Evolutionary conservation across 92 coral and sea anemone species (phyloP).

Genomic region (Virgularia gustaviana): DNA sequence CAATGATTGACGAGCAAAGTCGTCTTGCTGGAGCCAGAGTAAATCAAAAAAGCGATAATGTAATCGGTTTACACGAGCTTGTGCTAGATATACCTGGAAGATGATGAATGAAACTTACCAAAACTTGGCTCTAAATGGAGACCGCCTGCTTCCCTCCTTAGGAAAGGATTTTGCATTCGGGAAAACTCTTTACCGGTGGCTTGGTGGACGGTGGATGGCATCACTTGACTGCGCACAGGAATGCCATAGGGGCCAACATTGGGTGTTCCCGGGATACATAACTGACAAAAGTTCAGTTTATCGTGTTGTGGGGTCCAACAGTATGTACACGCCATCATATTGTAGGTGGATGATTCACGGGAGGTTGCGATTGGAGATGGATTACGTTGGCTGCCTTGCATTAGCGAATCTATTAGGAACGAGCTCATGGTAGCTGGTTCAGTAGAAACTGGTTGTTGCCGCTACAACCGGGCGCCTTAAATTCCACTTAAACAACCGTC

Average conservation of each 20-base stretch:
- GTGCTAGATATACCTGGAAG: not conserved
- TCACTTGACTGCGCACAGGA: slow-evolving; percentile 81
- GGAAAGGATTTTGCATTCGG: slow-evolving; percentile 72
- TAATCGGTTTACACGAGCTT: not conserved
- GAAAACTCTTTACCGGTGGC: slow-evolving; percentile 72
- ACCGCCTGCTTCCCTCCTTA: slow-evolving; percentile 69
- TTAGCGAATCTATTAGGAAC: slow-evolving; percentile 94
- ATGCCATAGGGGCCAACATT: slow-evolving; percentile 70
- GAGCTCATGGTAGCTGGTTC: slow-evolving; percentile 77
- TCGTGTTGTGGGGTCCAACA: slow-evolving; percentile 98
- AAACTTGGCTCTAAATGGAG: slow-evolving; percentile 70
- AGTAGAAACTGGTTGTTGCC: not conserved
- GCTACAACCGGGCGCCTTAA: slow-evolving; percentile 18
- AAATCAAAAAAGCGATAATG: not conserved
- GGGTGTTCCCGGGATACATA: slow-evolving; percentile 80
- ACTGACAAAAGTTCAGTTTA: slow-evolving; percentile 79
- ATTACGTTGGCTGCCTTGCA: slow-evolving; percentile 77
- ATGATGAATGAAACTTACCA: slow-evolving; percentile 60
- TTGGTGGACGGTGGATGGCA: slow-evolving; percentile 70
- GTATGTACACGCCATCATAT: slow-evolving; percentile 87
- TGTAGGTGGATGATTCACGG: slow-evolving; percentile 66
- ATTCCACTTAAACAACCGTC: slow-evolving; percentile 39
- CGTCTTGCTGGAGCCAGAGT: not conserved
- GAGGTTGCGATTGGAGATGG: slow-evolving; percentile 59
- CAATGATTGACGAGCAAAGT: not conserved